Conservation (phyloP, 2,888 invertebrate genomes). For the Chloroclysta siterata region DNA sequence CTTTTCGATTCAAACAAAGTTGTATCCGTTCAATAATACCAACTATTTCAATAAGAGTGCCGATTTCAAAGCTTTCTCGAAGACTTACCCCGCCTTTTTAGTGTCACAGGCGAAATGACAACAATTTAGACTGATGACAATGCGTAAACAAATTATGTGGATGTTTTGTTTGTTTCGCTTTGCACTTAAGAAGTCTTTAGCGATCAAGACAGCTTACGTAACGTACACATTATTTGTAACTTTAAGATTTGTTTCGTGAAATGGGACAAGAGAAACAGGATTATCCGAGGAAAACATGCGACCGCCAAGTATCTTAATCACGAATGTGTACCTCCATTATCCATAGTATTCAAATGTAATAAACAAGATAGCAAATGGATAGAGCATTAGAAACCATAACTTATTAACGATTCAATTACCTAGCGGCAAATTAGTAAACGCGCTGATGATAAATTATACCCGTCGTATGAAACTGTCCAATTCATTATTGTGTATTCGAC, state of each 20-base stretch:
- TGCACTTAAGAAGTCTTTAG: conserved; percentile 5
- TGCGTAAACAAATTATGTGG: conserved; percentile 15
- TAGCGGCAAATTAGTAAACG: background rate
- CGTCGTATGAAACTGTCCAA: conserved; percentile 17
- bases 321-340: no score
- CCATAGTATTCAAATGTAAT: no score
- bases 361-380: background rate
- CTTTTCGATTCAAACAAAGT: conserved; percentile 11
- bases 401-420: background rate
- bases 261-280: no score
- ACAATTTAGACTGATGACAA: conserved; percentile 25
- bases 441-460: background rate
- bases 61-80: conserved; percentile 21
- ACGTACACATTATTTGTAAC: background rate
- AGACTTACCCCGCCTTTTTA: conserved; percentile 28
- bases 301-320: no score
- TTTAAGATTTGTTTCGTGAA: no score
- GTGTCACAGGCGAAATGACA: conserved; percentile 26
- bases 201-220: conserved; percentile 1
- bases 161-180: conserved; percentile 7
- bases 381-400: background rate
- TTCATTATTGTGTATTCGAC: conserved; percentile 19
- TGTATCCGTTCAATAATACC: conserved; percentile 24
- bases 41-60: conserved; percentile 28
- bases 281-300: no score